Evolutionary conservation across 2,888 invertebrate genomes (phyloP).

Genomic region (Drosophila engyochracea): DNA sequence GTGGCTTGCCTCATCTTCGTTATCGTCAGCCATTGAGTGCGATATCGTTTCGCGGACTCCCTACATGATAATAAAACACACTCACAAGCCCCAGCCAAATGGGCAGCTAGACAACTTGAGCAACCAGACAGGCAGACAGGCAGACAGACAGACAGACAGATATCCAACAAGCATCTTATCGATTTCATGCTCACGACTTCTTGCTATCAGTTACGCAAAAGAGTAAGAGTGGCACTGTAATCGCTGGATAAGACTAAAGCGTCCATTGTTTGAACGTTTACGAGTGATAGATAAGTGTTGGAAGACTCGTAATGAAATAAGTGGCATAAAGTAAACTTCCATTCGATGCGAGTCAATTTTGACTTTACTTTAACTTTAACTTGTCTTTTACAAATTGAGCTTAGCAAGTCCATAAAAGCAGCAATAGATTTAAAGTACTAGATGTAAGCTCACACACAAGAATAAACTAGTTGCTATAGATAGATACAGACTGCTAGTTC

Average conservation of each 20-base stretch:
- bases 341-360: background rate
- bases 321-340: background rate
- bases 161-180: constrained; percentile 61
- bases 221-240: constrained; percentile 43
- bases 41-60: constrained; percentile 35
- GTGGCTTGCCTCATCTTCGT: constrained; percentile 37
- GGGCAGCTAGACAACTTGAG: constrained; percentile 17
- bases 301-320: background rate
- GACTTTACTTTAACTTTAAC: background rate
- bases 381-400: background rate
- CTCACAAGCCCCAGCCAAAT: constrained; percentile 23
- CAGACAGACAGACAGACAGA: background rate
- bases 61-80: constrained; percentile 47
- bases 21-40: constrained; percentile 56
- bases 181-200: constrained; percentile 61
- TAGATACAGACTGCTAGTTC: background rate
- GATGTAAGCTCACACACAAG: background rate
- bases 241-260: constrained; percentile 35
- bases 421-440: background rate
- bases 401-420: background rate
- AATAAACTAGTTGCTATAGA: background rate
- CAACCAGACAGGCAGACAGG: background rate
- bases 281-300: constrained; percentile 37
- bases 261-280: constrained; percentile 8
- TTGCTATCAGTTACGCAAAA: constrained; percentile 51